Evolutionary conservation across 2,113 vertebrate genomes (phyloP).

Genomic region (Malurus alboscapulatus): DNA sequence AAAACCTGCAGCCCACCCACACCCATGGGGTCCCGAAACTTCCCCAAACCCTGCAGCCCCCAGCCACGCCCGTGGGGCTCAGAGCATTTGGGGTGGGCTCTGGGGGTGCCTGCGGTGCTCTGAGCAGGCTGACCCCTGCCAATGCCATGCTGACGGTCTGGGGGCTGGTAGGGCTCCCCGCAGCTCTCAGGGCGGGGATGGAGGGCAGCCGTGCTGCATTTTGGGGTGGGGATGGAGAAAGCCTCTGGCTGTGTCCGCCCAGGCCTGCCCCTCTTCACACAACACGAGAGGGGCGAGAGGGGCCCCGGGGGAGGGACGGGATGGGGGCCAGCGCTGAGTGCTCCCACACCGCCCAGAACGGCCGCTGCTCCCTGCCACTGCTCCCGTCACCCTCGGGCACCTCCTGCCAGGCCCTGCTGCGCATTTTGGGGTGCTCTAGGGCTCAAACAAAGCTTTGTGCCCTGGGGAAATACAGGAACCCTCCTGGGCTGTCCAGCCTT

Average conservation of each 20-base stretch:
- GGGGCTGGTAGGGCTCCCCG: neutral
- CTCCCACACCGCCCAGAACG: rapidly evolving
- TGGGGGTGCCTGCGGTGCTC: neutral
- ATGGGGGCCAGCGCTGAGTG: rapidly evolving
- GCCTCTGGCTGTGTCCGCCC: neutral
- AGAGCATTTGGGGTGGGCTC: neutral
- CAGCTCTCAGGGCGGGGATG: neutral
- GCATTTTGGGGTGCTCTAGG: neutral
- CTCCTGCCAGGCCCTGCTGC: neutral
- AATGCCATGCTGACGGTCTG: rapidly evolving
- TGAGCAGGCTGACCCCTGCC: rapidly evolving
- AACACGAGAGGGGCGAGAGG: too few species aligned
- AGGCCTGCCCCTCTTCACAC: slow-evolving; percentile 20
- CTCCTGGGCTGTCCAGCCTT: neutral
- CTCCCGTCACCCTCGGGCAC: neutral
- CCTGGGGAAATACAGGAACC: neutral
- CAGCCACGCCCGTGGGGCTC: rapidly evolving
- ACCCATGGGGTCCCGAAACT: neutral
- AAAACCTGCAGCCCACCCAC: neutral
- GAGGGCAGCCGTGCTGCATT: neutral
- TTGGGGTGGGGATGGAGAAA: neutral
- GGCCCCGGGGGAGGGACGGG: neutral
- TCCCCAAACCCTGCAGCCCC: neutral
- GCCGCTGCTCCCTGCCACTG: neutral
- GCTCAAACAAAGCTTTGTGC: rapidly evolving